phyloP scores from a whole-genome alignment of 2,113 vertebrate species.

The Theropithecus gelada region DNA sequence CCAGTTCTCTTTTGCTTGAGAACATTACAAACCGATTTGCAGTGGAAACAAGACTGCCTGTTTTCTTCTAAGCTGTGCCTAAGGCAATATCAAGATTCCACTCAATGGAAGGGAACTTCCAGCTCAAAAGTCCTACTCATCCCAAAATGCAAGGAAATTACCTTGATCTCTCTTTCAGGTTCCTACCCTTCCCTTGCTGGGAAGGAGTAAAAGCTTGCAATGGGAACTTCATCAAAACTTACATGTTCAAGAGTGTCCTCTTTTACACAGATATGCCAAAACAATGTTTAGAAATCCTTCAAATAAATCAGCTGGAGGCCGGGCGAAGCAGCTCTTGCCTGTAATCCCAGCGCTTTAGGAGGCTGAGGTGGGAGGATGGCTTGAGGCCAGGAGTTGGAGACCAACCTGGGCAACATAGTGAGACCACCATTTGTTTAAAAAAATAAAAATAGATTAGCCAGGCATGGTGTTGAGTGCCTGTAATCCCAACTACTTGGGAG shows the following conservation, averaged over 20 bases:
- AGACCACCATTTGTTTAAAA: too few relatives aligned
- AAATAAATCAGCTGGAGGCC: background rate
- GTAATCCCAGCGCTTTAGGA: too few relatives aligned
- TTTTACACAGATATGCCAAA: background rate
- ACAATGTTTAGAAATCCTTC: background rate
- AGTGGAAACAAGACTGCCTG: background rate
- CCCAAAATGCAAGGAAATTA: conserved; percentile 6
- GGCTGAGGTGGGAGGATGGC: too few relatives aligned
- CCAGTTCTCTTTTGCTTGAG: background rate
- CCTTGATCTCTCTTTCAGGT: background rate
- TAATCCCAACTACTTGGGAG: too few relatives aligned
- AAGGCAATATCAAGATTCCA: conserved; percentile 42
- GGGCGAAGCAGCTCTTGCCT: too few relatives aligned
- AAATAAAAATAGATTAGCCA: too few relatives aligned
- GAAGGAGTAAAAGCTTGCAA: background rate
- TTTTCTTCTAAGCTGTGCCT: conserved; percentile 25
- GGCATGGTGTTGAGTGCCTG: too few relatives aligned
- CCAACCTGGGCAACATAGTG: too few relatives aligned
- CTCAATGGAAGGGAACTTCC: conserved; percentile 29
- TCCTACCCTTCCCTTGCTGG: background rate
- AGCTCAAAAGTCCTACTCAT: background rate
- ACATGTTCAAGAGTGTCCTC: background rate
- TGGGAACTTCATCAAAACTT: conserved; percentile 19
- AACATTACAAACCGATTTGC: conserved; percentile 37
- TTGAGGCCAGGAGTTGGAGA: too few relatives aligned